Percentiles rank a stretch among this genome's conserved stretches.
Evolutionary conservation across 2,113 vertebrate genomes (phyloP).

Genomic region (Riparia riparia): DNA sequence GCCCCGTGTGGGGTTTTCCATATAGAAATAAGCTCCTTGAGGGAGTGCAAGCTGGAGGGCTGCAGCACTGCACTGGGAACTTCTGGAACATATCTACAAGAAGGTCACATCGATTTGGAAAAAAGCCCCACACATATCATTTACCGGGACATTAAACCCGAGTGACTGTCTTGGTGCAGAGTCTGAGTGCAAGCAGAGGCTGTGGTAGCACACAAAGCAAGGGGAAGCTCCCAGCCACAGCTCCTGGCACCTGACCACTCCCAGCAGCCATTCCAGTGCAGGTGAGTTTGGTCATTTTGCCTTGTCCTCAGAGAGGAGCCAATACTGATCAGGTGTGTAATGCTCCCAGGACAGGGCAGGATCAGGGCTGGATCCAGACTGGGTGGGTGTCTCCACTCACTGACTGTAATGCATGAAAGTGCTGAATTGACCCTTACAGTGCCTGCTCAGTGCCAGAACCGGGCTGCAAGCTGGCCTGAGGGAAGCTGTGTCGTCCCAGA

Average conservation of each 20-base stretch:
- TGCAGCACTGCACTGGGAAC: background rate
- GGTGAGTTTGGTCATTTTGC: background rate
- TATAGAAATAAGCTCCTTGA: background rate
- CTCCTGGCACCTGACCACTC: background rate
- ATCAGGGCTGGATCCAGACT: background rate
- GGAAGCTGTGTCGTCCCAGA: background rate
- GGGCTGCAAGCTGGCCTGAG: background rate
- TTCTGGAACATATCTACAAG: background rate
- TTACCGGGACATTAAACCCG: background rate
- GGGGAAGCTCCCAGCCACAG: accelerated
- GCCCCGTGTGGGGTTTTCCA: background rate
- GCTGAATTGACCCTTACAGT: background rate
- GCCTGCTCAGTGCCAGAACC: accelerated
- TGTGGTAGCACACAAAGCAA: accelerated
- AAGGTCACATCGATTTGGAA: accelerated
- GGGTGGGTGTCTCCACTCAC: background rate
- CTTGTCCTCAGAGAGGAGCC: background rate
- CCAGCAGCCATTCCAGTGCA: background rate
- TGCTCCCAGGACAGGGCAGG: background rate
- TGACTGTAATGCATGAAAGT: background rate
- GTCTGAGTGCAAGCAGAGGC: background rate
- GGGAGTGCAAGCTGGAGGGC: background rate
- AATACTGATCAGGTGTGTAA: background rate
- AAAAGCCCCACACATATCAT: accelerated
- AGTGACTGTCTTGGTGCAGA: background rate